Base-by-base conservation (phyloP, 2,797 vertebrate genomes). In the Smutsia gigantea region DNA sequence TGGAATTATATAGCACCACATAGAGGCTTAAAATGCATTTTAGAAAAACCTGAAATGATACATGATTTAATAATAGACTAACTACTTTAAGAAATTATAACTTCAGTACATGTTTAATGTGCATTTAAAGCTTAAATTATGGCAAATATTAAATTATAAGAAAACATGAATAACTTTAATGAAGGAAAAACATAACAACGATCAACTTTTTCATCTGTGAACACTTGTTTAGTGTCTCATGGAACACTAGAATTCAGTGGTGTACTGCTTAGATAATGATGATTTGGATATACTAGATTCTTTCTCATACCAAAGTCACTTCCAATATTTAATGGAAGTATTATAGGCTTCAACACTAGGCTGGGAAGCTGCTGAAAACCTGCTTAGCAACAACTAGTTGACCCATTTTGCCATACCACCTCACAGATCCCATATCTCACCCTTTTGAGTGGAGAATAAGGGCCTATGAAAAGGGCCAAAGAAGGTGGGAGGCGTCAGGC, bases 81-180 rank as follows among this genome's bases (percentile, higher is more conserved):
- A 27, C 46, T 77, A 37, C 74, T 39, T 77, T 78, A 42, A 90
- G 64, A 81, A 57, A 90, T 82, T 92, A 34, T 18, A 92, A 92
- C 46, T 64, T 87, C 3, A 19, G 8, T 53, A 19, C 68, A 63
- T 91, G 53, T 61, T 74, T 74, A 84, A 74, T 84, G 42, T 39
- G 15, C 57, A 42, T 42, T 79, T 83, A 83, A 63, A 72, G 57
- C 34, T 29, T 69, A 4, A 82, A 90, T 71, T 59, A 29, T 69
- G 53, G 4, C 19, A 90, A 39, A 42, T 90, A 14, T 49, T 71
- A 69, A 90, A 46, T 81, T 82, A 49, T 61, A 74, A 74, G 68
- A 92, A 72, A 72, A 82, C 31, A 61, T 74, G 14, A 74, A 25
- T 83, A 82, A 92, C 42, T 59, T 90, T 18, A 63, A 18, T 72